A percentile compares a stretch with the other conserved stretches of the same genome.
Evolutionary conservation across 2,797 vertebrate species (phyloP).

Genomic region (Erethizon dorsatum): DNA sequence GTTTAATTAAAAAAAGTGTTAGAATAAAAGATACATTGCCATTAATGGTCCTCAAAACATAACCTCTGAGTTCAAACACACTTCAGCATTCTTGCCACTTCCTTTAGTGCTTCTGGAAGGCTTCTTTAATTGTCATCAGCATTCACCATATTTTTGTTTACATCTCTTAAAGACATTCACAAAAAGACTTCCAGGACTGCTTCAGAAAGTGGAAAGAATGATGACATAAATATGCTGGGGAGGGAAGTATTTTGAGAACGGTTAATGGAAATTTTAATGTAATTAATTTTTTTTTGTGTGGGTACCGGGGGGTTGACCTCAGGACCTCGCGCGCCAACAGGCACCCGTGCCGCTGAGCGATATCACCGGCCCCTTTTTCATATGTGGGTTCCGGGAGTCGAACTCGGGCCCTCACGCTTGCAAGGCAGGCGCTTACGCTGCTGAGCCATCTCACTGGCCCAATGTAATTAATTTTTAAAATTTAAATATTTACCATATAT

Average conservation of each 20-base stretch:
- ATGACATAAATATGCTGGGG: not conserved
- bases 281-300: not conserved
- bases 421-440: too few relatives aligned
- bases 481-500: not conserved
- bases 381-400: too few relatives aligned
- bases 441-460: too few relatives aligned
- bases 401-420: too few relatives aligned
- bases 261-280: not conserved
- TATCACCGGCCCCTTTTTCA: too few relatives aligned
- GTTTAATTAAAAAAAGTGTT: not conserved
- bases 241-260: not conserved
- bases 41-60: not conserved
- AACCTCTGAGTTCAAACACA: not conserved
- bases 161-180: not conserved
- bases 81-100: not conserved
- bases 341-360: too few relatives aligned
- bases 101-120: not conserved
- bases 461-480: not conserved
- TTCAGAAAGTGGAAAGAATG: not conserved
- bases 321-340: too few relatives aligned
- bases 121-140: not conserved
- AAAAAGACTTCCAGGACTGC: not conserved
- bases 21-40: not conserved
- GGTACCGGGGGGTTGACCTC: too few relatives aligned
- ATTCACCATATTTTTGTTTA: not conserved